Percentiles rank a stretch among this genome's conserved stretches.
Evolutionary conservation across 92 coral and sea anemone species (phyloP).

Genomic region (Parazoanthus darwini): DNA sequence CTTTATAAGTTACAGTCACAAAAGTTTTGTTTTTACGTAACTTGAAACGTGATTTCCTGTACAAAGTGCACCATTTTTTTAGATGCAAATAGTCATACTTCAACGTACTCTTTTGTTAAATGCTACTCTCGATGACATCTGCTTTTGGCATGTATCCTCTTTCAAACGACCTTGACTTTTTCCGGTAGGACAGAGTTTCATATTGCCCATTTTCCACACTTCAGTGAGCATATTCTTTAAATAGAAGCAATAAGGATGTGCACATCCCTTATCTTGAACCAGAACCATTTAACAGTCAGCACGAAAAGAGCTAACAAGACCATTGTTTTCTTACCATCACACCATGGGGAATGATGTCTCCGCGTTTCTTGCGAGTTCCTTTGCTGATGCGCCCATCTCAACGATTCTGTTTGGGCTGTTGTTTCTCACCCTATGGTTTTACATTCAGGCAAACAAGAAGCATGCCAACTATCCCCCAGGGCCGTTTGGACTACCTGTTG

Average conservation of each 20-base stretch:
- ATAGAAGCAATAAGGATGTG: conserved; percentile 4
- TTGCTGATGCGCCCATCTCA: conserved; percentile 5
- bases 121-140: background rate
- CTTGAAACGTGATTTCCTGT: background rate
- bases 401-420: conserved; percentile 20
- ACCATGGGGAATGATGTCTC: background rate
- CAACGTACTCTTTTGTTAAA: background rate
- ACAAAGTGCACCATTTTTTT: background rate
- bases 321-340: background rate
- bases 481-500: conserved; percentile 68
- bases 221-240: conserved; percentile 1
- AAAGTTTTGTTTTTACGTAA: background rate
- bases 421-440: conserved; percentile 12
- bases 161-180: conserved; percentile 33
- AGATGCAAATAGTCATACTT: background rate
- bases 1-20: background rate
- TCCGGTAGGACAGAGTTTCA: background rate
- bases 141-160: background rate
- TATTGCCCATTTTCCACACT: background rate
- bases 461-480: conserved; percentile 67
- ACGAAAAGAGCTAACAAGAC: background rate
- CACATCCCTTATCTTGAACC: conserved; percentile 12
- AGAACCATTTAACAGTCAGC: conserved; percentile 4
- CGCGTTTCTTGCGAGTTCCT: background rate
- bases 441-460: conserved; percentile 21